A percentile compares a stretch with the other conserved stretches of the same genome.
Evolutionary conservation across 2,113 vertebrate genomes (phyloP).

Genomic region (Drymodes brunneopygia): DNA sequence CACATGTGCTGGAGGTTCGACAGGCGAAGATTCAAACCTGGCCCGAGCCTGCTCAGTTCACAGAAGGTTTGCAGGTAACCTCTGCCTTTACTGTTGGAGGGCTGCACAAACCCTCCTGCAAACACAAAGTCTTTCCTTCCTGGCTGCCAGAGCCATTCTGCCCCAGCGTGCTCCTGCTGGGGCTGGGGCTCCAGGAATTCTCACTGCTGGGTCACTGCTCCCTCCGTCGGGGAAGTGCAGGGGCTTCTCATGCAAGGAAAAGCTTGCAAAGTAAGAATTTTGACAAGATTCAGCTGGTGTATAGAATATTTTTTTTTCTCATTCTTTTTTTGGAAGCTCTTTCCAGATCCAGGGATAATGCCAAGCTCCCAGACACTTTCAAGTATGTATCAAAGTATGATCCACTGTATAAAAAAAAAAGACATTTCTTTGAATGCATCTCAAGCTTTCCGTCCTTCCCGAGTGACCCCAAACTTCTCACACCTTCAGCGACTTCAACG

Average conservation of each 20-base stretch:
- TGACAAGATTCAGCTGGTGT: not conserved
- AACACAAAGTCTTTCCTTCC: not conserved
- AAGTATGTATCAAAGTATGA: not conserved
- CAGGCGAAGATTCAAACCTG: not conserved
- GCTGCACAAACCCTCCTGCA: not conserved
- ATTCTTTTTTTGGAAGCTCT: not conserved
- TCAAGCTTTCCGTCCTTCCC: not conserved
- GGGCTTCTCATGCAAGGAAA: not conserved
- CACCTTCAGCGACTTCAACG: not conserved
- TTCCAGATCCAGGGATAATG: not conserved
- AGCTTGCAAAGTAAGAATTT: not conserved
- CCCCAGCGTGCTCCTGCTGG: not conserved
- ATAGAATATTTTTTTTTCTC: not conserved
- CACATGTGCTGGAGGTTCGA: accelerated
- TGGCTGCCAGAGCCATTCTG: not conserved
- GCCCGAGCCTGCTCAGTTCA: accelerated
- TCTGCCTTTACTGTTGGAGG: not conserved
- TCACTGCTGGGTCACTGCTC: not conserved
- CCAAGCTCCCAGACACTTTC: not conserved
- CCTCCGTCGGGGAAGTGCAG: not conserved
- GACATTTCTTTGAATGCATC: accelerated
- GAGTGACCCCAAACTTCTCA: not conserved
- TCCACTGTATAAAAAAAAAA: not conserved
- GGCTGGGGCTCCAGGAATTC: accelerated
- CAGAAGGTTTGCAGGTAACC: not conserved